These are phyloP conservation scores for Drosophila fulvimacula DNA, from an alignment of 2,888 invertebrate genomes.

Conservation along the genomic window DNA sequence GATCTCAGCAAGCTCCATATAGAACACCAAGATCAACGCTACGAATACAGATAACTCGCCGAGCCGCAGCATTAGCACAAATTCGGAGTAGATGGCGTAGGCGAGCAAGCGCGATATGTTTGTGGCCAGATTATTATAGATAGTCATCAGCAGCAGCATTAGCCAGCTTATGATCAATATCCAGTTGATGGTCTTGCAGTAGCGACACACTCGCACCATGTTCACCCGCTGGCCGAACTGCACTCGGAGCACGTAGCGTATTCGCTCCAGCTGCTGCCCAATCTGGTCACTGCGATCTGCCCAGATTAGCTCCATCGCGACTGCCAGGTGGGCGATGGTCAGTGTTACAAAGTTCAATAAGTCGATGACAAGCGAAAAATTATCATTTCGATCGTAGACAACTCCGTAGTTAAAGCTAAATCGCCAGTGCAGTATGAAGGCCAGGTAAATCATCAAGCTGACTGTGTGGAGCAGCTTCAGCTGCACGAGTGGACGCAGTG, in stretches of 20 bases:
- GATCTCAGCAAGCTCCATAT: conserved; percentile 48
- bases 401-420: conserved; percentile 48
- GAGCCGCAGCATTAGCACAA: conserved; percentile 60
- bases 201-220: conserved; percentile 29
- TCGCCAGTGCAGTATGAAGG: conserved; percentile 27
- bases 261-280: conserved; percentile 40
- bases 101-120: conserved; percentile 14
- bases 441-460: conserved; percentile 5
- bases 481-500: conserved; percentile 26
- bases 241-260: conserved; percentile 33
- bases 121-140: conserved; percentile 3
- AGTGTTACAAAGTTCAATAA: conserved; percentile 47
- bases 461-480: conserved; percentile 39
- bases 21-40: conserved; percentile 45
- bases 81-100: conserved; percentile 66
- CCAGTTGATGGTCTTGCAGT: conserved; percentile 37
- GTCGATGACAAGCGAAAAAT: conserved; percentile 65
- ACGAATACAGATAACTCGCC: conserved; percentile 65
- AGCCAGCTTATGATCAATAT: conserved; percentile 1
- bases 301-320: conserved; percentile 60
- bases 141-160: neutral
- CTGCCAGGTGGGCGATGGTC: conserved; percentile 22
- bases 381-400: conserved; percentile 55
- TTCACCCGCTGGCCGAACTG: conserved; percentile 47
- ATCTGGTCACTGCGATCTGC: conserved; percentile 41